Evolutionary conservation across 2,888 invertebrate species (phyloP).

Genomic region (Drosophila sordidula): DNA sequence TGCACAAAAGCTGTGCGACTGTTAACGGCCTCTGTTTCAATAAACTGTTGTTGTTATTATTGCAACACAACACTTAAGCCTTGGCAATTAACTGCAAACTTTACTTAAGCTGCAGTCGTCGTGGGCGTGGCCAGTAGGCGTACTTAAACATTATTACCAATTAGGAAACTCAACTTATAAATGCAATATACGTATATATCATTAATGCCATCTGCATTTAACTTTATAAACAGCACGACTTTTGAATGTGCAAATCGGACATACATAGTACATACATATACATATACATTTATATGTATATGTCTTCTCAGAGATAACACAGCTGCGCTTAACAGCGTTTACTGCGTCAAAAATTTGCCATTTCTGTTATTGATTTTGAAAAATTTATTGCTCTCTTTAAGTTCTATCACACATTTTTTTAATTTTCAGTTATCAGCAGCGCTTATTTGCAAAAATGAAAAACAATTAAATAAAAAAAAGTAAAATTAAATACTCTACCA

Average conservation of each 20-base stretch:
- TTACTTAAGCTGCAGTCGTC: constrained; percentile 4
- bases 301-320: constrained; percentile 23
- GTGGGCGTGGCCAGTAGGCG: constrained; percentile 16
- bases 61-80: constrained; percentile 33
- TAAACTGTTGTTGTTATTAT: constrained; percentile 18
- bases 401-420: constrained; percentile 31
- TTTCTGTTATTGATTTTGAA: constrained; percentile 28
- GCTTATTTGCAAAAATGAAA: constrained; percentile 5
- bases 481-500: constrained; percentile 8
- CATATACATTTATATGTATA: not conserved
- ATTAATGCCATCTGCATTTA: constrained; percentile 19
- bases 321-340: not conserved
- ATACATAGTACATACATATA: constrained; percentile 6
- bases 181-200: constrained; percentile 24
- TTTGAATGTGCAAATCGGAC: constrained; percentile 38
- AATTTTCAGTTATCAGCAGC: constrained; percentile 56
- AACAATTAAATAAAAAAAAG: constrained; percentile 6
- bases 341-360: constrained; percentile 13
- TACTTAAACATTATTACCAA: constrained; percentile 51
- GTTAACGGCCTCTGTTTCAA: constrained; percentile 40
- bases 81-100: constrained; percentile 46
- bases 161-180: constrained; percentile 37
- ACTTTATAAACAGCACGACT: constrained; percentile 22
- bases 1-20: constrained; percentile 29
- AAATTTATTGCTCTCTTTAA: constrained; percentile 42